Conservation (phyloP, 2,888 invertebrate species). For the Euzophera pinguis region DNA sequence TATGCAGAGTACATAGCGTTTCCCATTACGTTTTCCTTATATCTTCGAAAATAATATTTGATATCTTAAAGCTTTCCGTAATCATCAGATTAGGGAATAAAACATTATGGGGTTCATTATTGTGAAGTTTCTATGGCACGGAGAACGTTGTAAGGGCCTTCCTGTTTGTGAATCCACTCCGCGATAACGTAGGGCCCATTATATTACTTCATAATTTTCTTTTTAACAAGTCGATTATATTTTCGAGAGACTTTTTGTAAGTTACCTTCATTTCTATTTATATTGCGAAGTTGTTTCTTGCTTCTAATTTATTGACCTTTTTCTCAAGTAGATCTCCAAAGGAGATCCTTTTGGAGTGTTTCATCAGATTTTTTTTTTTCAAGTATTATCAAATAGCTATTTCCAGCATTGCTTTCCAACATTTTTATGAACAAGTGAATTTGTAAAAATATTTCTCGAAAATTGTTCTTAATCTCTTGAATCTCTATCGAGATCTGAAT, state of each 20-base stretch:
- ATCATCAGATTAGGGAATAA: constrained; percentile 1
- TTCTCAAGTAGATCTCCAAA: not conserved
- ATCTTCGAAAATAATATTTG: constrained; percentile 6
- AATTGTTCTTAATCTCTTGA: not conserved
- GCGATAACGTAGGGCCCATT: constrained; percentile 1
- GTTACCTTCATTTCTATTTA: not conserved
- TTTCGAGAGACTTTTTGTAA: constrained; percentile 4
- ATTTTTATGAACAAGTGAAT: not conserved
- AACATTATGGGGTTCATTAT: constrained; percentile 6
- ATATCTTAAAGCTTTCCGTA: constrained; percentile 5
- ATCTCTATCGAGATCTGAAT: not conserved
- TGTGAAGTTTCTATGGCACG: constrained; percentile 1
- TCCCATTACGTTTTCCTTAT: not conserved
- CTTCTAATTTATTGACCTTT: not conserved
- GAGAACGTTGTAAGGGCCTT: not conserved
- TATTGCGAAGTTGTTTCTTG: not conserved
- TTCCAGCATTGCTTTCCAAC: not conserved
- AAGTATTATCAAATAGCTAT: not conserved
- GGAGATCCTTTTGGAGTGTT: not conserved
- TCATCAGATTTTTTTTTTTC: not conserved
- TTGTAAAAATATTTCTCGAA: not conserved
- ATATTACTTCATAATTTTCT: constrained; percentile 12
- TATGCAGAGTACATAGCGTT: not conserved
- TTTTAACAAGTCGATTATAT: constrained; percentile 10
- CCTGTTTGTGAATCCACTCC: constrained; percentile 1